These are phyloP conservation scores for Corythornis madagascariensis DNA, from an alignment of 2,113 vertebrate species.

Conservation along the genomic window DNA sequence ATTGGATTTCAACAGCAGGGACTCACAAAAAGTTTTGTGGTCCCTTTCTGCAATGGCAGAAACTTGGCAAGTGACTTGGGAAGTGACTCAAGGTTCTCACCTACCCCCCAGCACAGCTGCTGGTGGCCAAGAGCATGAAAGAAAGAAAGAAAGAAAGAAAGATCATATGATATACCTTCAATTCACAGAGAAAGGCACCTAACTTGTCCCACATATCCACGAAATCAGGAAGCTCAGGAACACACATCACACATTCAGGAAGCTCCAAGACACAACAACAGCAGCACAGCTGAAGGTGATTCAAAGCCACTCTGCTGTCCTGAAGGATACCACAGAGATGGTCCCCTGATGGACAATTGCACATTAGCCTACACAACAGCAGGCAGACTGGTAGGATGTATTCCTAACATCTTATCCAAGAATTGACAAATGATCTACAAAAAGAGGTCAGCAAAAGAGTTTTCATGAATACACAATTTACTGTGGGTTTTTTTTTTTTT, in stretches of 20 bases:
- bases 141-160: neutral
- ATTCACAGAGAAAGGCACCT: neutral
- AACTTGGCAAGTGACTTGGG: neutral
- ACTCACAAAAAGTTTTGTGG: neutral
- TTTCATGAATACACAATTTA: neutral
- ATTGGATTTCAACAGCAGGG: neutral
- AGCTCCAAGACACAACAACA: neutral
- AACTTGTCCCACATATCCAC: neutral
- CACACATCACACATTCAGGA: neutral
- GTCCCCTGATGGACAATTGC: neutral
- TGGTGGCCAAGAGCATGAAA: neutral
- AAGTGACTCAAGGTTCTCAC: neutral
- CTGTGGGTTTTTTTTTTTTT: neutral
- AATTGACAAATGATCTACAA: neutral
- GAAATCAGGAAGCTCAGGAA: neutral
- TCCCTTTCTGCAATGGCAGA: neutral
- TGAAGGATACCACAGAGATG: neutral
- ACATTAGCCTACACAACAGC: neutral
- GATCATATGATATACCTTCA: neutral
- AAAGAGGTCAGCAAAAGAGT: neutral
- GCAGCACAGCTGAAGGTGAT: neutral
- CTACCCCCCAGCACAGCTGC: neutral
- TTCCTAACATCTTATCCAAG: neutral
- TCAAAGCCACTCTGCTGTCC: neutral
- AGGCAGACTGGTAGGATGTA: neutral